phyloP scores from a whole-genome alignment of 2,797 vertebrate species.

The Tangara arthus region DNA sequence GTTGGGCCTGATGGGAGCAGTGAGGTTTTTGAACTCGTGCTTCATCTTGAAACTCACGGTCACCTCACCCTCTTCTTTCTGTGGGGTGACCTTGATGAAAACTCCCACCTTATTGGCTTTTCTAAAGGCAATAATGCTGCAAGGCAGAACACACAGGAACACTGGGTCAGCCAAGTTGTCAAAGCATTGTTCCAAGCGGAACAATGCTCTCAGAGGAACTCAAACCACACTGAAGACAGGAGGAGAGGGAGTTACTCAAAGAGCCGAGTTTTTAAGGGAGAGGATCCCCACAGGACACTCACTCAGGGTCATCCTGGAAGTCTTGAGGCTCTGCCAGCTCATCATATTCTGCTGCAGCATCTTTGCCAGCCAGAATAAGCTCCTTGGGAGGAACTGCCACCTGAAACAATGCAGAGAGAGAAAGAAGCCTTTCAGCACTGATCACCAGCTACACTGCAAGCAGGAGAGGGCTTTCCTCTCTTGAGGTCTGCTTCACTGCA shows the following conservation, averaged over 20 bases:
- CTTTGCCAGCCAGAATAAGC: slow-evolving; percentile 92
- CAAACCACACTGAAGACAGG: background rate
- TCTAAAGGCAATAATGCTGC: slow-evolving; percentile 92
- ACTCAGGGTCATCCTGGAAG: slow-evolving; percentile 99
- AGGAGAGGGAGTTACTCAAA: background rate
- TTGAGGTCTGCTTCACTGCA: fast-evolving
- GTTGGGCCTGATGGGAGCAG: slow-evolving; percentile 84
- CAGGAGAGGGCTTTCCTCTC: background rate
- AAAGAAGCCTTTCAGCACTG: background rate
- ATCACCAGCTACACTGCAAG: background rate
- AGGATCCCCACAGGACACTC: slow-evolving; percentile 56
- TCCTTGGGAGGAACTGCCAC: slow-evolving; percentile 90
- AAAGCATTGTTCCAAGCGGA: background rate
- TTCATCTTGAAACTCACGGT: slow-evolving; percentile 93
- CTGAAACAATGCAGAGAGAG: slow-evolving; percentile 67
- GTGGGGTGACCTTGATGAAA: slow-evolving; percentile 97
- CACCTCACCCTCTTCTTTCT: slow-evolving; percentile 87
- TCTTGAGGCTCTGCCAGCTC: slow-evolving; percentile 97
- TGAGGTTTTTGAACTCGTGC: slow-evolving; percentile 95
- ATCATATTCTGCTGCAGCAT: slow-evolving; percentile 96
- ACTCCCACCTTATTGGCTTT: slow-evolving; percentile 98
- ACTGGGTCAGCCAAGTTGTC: background rate
- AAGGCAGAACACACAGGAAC: slow-evolving; percentile 13
- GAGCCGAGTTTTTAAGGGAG: background rate
- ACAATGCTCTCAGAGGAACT: background rate